Evolutionary conservation across 2,113 vertebrate genomes (phyloP), one percentile per base, ranked within the genome.

Genomic region (Neodon shergylaensis): DNA sequence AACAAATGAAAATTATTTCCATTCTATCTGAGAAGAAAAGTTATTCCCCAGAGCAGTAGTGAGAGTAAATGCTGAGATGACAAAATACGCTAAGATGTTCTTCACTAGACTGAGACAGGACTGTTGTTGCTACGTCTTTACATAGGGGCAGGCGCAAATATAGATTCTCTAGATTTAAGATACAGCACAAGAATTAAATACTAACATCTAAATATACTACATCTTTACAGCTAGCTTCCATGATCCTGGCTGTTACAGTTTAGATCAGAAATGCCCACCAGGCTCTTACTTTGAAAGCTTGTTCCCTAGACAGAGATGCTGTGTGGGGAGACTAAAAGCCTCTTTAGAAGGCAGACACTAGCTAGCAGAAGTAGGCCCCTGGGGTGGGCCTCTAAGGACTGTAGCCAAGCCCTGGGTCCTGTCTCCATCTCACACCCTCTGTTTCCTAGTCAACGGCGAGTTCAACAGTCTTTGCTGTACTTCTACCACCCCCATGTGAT

Each of bases 1-100:
- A 92, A 90, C 42, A 97, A 90, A 77, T 70, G 12, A 63, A 94
- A 93, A 91, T 47, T 61, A 47, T 52, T 65, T 97, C 77, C 96
- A 88, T 82, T 92, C 42, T 17, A 88, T 26, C 2, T 73, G 39
- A 49, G 44, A 36, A 16, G 52, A 68, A 89, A 77, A 72, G 36
- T 10, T 72, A 76, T 81, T 36, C 3, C 49, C n/a, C 36, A 79
- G 6, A 42, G 68, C 4, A 82, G 58, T 36, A 58, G 47, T 39
- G 47, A 92, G 88, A 88, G 11, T 85, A 68, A 84, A 93, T 44
- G 7, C 44, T 79, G 49, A 88, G 19, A 68, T 47, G 84, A 49
- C 49, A 93, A 92, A 93, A 94, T 89, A 74, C 83, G 73, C n/a
- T 68, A 19, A 72, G 17, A 4, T 52, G 21, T 78, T 66, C 90